These are phyloP conservation scores for Rhinoptilus africanus DNA, from an alignment of 2,113 vertebrate species.

Conservation along the genomic window DNA sequence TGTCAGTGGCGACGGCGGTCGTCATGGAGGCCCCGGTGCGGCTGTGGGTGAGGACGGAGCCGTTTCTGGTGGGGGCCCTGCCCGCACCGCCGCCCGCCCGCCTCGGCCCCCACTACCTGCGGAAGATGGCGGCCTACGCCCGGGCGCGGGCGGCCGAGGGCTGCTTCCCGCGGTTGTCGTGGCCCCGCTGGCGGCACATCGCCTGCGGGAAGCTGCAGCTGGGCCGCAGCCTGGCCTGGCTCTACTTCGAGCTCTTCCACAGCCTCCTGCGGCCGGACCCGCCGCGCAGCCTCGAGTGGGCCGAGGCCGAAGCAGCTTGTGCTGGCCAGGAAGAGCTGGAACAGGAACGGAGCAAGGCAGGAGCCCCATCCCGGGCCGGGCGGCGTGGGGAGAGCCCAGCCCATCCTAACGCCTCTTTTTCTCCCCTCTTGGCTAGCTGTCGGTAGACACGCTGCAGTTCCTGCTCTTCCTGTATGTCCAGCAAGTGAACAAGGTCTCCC, in stretches of 20 bases:
- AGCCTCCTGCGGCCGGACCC: slow-evolving; percentile 73
- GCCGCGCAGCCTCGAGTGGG: slow-evolving; percentile 82
- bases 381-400: background rate
- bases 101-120: slow-evolving; percentile 88
- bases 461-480: slow-evolving; percentile 94
- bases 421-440: slow-evolving; percentile 74
- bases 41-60: slow-evolving; percentile 90
- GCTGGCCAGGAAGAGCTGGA: slow-evolving; percentile 82
- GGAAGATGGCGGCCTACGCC: slow-evolving; percentile 87
- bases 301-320: slow-evolving; percentile 86
- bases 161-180: slow-evolving; percentile 84
- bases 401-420: background rate
- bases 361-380: background rate
- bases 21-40: slow-evolving; percentile 49
- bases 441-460: slow-evolving; percentile 92
- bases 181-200: slow-evolving; percentile 90
- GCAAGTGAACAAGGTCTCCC: slow-evolving; percentile 89
- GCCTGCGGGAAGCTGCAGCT: slow-evolving; percentile 95
- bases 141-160: slow-evolving; percentile 77
- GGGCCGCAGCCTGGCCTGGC: slow-evolving; percentile 86
- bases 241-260: slow-evolving; percentile 93
- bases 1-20: background rate
- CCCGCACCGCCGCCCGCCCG: slow-evolving; percentile 85
- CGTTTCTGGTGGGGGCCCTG: slow-evolving; percentile 87
- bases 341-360: slow-evolving; percentile 82